Conservation (phyloP, 2,797 vertebrate species). For the Platalea minor region DNA sequence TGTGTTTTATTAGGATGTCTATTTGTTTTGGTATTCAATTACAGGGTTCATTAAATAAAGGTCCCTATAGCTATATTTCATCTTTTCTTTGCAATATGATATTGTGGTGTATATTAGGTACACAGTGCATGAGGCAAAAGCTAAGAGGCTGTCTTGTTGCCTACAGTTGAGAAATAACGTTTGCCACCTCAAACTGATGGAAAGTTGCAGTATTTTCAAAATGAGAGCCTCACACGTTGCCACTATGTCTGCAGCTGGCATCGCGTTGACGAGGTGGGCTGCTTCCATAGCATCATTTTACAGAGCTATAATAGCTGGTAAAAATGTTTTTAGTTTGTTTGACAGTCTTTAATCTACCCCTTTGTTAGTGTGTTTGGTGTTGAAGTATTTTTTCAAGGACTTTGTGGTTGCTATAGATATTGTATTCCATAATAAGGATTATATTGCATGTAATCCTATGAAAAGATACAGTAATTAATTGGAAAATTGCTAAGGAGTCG, state of each 20-base stretch:
- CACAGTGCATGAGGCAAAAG: background rate
- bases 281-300: background rate
- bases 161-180: background rate
- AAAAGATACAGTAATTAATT: conserved; percentile 74
- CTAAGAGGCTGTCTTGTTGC: background rate
- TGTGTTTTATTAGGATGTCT: conserved; percentile 1
- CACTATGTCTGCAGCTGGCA: background rate
- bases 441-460: conserved; percentile 55
- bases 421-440: conserved; percentile 66
- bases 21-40: conserved; percentile 47
- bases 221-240: background rate
- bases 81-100: background rate
- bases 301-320: background rate
- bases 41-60: conserved; percentile 58
- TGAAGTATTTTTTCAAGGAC: conserved; percentile 61
- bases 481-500: conserved; percentile 64
- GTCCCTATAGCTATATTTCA: background rate
- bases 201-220: background rate
- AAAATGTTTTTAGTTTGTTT: conserved; percentile 49
- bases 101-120: background rate
- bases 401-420: conserved; percentile 60
- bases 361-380: conserved; percentile 24
- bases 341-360: conserved; percentile 37
- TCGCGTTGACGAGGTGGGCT: fast-evolving
- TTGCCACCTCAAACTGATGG: background rate